Base-by-base conservation (phyloP, 2,113 vertebrate species). In the Psammodynastes pulverulentus region DNA sequence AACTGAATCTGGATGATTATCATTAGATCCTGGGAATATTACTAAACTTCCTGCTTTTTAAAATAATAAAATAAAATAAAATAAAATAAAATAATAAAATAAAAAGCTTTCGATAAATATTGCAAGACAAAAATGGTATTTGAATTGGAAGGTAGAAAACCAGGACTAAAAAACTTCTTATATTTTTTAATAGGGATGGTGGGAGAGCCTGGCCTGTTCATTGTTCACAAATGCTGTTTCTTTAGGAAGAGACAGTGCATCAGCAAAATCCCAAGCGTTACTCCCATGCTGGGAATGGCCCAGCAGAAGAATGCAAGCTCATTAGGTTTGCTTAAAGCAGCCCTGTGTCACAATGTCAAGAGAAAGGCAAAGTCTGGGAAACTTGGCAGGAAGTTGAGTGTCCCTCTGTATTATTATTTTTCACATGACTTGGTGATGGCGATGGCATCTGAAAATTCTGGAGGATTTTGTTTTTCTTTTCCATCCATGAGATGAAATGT, bases 301-400 rank as follows among this genome's bases (percentile, higher is more conserved):
- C 91, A 86, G 94, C 92, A 90, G 93, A 94, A 90, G 95, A 96
- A 95, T 93, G 92, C 39, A 92, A 94, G 84, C 91, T 96, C 95
- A 93, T 96, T 96, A 96, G 94, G 89, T 86, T 93, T 95, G 89
- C 95, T 96, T 92, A 96, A 96, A 91, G 53, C 89, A 93, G 94
- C 93, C 86, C 54, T 84, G 51, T 0, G 0, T 88, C 67, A 23
- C 94, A 95, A 93, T 94, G 94, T 94, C 87, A 96, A 95, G 94
- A 95, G 90, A 94, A 95, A 93, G 96, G 84, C 84, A 93, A 94
- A 94, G 89, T 93, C 95, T 95, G 94, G 89, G 88, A 93, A 94
- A 93, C 87, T 93, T 95, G 94, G 95, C 94, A 96, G 95, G 72
- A 94, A 94, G 86, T 91, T 94, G 86, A 90, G 91, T 91, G 72